Evolutionary conservation across 2,888 invertebrate genomes (phyloP), one percentile per base, ranked within the genome.

Genomic region (Drosophila paranaensis): DNA sequence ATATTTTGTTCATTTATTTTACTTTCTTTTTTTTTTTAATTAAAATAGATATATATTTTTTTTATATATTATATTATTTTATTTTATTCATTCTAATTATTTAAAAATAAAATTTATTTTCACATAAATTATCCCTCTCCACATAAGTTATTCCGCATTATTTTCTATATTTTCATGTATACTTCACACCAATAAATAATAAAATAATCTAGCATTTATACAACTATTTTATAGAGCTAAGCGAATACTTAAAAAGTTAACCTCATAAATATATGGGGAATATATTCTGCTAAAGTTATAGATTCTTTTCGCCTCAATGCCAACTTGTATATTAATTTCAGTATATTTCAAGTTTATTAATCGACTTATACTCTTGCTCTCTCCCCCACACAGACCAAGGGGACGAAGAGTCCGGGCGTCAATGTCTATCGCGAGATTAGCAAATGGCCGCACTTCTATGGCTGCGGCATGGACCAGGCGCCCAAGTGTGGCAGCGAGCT

Each of bases 361-460:
- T n/a, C 30, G 30, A 10, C 48, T 10, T 6, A 48, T 30, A 30
- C n/a, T 30, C n/a, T 9, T 2, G 27, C 46, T 63, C 30, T 16
- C 16, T 40, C 43, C 5, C 5, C 9, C 30, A 75, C 43, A 3
- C 62, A 93, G 92, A 94, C 94, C 0, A 90, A 79, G 60, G 48
- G 72, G 0, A 93, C 94, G 1, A 81, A 84, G 35, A 94, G 94
- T 88, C 94, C 94, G 1, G 95, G 95, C 4, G 78, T 79, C 10
- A 92, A 93, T 87, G 92, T 94, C 2, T 94, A 93, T 63, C 90
- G 91, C 33, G 91, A 93, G 75, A 93, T 94, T 16, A 91, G 92
- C 40, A 92, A 90, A 10, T 94, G 94, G 94, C 93, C 93, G 1
- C 93, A 94, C 82, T 94, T 91, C 81, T 92, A 91, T 80, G 85